A percentile compares a stretch with the other conserved stretches of the same genome.
phyloP scores from a whole-genome alignment of 2,888 invertebrate species.

The Volucella inflata region DNA sequence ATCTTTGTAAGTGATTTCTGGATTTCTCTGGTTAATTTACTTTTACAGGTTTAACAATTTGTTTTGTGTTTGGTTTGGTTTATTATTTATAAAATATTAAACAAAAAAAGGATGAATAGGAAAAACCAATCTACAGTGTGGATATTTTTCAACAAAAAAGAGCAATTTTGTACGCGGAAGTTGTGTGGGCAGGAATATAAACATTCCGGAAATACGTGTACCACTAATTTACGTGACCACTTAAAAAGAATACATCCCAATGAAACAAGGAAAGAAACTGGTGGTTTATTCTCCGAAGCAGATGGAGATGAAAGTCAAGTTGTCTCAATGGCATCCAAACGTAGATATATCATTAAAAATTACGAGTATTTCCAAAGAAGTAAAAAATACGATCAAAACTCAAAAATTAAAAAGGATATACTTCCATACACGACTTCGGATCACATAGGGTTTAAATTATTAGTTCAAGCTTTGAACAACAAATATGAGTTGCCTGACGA shows the following conservation, averaged over 20 bases:
- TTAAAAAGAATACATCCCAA: constrained; percentile 20
- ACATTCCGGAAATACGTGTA: constrained; percentile 26
- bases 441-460: constrained; percentile 14
- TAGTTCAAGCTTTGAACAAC: constrained; percentile 7
- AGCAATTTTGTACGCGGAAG: constrained; percentile 17
- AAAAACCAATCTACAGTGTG: too few relatives aligned
- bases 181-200: constrained; percentile 17
- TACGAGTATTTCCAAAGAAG: constrained; percentile 33
- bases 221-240: constrained; percentile 15
- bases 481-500: constrained; percentile 22
- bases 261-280: constrained; percentile 8
- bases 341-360: constrained; percentile 19
- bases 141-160: not conserved
- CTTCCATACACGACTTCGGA: constrained; percentile 25
- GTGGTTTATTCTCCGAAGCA: constrained; percentile 3
- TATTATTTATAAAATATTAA: too few relatives aligned
- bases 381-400: constrained; percentile 23
- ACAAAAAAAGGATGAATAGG: too few relatives aligned
- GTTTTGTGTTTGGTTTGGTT: too few relatives aligned
- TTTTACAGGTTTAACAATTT: too few relatives aligned
- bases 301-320: constrained; percentile 27
- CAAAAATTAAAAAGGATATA: constrained; percentile 29
- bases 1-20: too few relatives aligned
- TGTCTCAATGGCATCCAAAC: constrained; percentile 4
- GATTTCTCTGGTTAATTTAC: too few relatives aligned